Percentiles rank a stretch among this genome's conserved stretches.
phyloP scores from a whole-genome alignment of 2,888 invertebrate species.

The Xiphydria camelus region DNA sequence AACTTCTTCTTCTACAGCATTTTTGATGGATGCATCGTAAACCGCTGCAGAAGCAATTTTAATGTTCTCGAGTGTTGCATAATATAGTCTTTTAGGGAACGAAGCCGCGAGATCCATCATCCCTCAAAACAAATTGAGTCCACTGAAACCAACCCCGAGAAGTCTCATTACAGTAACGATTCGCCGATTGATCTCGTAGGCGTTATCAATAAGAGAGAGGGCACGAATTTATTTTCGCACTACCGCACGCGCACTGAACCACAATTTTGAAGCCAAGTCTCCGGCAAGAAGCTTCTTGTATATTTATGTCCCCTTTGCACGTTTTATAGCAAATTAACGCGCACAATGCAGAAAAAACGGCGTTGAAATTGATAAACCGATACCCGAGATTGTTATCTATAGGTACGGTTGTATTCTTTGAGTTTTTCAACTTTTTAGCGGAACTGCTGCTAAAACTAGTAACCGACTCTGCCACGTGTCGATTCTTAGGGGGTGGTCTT shows the following conservation, averaged over 20 bases:
- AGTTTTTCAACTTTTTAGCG: slow-evolving; percentile 3
- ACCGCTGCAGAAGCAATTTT: no score
- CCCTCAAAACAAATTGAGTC: slow-evolving; percentile 3
- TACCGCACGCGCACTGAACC: slow-evolving; percentile 11
- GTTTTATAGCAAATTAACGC: slow-evolving; percentile 6
- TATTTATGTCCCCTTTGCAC: no score
- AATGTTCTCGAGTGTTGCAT: neutral
- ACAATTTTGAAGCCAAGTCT: slow-evolving; percentile 18
- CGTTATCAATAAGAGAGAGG: slow-evolving; percentile 7
- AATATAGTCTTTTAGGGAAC: neutral
- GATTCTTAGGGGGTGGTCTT: no score
- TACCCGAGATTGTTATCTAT: no score
- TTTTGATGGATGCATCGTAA: no score
- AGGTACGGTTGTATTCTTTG: no score
- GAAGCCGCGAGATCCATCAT: slow-evolving; percentile 5
- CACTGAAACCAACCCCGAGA: slow-evolving; percentile 6
- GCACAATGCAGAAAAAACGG: slow-evolving; percentile 8
- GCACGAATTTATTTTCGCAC: no score
- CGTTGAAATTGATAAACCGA: slow-evolving; percentile 3
- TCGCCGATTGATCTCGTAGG: slow-evolving; percentile 11
- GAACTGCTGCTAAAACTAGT: no score
- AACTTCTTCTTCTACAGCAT: no score
- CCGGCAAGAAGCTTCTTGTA: slow-evolving; percentile 12
- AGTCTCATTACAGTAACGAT: slow-evolving; percentile 9
- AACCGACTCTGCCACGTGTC: no score